Evolutionary conservation across 2,888 invertebrate genomes (phyloP).

Genomic region (Monoplex corrugatus): DNA sequence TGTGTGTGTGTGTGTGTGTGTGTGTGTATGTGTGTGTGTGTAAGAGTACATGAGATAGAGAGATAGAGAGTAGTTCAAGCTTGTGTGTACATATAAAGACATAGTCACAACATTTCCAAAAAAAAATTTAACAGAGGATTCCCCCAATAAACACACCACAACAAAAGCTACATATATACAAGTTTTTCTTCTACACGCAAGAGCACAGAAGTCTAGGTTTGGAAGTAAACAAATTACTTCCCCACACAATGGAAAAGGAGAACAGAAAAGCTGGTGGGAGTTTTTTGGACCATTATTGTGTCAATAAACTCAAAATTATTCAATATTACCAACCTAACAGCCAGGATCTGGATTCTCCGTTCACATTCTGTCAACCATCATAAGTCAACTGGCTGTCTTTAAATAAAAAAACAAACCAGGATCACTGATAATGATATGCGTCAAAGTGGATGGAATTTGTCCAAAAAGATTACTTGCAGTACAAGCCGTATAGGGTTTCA

Average conservation of each 20-base stretch:
- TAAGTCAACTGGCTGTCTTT: not conserved
- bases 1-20: not conserved
- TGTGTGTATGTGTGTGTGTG: not conserved
- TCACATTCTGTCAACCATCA: not conserved
- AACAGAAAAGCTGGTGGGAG: not conserved
- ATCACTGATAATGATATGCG: not conserved
- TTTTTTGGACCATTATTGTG: no score
- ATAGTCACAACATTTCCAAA: not conserved
- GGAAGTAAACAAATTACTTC: not conserved
- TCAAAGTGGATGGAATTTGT: not conserved
- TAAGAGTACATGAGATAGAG: not conserved
- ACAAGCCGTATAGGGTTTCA: no score
- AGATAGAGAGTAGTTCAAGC: not conserved
- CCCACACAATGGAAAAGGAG: not conserved
- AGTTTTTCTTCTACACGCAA: not conserved
- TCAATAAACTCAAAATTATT: no score
- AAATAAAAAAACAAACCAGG: no score
- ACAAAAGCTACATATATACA: not conserved
- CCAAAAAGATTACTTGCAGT: no score
- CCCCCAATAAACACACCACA: conserved; percentile 14
- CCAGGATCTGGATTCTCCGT: not conserved
- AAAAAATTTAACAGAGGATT: conserved; percentile 15
- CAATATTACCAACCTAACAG: not conserved
- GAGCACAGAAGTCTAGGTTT: not conserved
- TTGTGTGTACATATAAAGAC: conserved; percentile 2